Conservation (phyloP, 2,113 vertebrate genomes). For the Varanus salvator region DNA sequence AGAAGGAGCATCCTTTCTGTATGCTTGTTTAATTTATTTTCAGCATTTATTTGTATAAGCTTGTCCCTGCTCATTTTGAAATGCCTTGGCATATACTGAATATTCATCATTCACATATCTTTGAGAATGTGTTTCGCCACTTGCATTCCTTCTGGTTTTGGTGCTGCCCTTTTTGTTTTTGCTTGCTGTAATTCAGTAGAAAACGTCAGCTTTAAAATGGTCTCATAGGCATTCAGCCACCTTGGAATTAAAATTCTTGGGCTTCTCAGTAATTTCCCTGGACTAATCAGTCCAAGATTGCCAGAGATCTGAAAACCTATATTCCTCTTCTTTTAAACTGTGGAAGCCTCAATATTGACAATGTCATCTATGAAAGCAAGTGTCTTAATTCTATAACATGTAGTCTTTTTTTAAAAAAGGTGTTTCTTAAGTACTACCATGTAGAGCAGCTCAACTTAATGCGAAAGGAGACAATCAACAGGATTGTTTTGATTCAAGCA, state of each 20-base stretch:
- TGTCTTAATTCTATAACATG: background rate
- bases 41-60: too few relatives aligned
- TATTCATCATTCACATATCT: too few relatives aligned
- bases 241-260: background rate
- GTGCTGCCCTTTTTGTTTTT: too few relatives aligned
- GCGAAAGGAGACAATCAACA: constrained; percentile 86
- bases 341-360: too few relatives aligned
- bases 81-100: too few relatives aligned
- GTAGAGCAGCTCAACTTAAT: constrained; percentile 94
- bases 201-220: background rate
- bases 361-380: background rate
- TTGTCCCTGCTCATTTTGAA: too few relatives aligned
- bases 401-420: constrained; percentile 75
- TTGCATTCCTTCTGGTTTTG: too few relatives aligned
- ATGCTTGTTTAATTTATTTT: too few relatives aligned
- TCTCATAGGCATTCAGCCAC: background rate
- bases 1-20: too few relatives aligned
- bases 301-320: background rate
- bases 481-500: constrained; percentile 91
- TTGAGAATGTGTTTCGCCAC: too few relatives aligned
- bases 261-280: too few relatives aligned
- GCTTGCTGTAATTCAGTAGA: background rate
- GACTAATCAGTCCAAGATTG: background rate
- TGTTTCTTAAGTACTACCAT: constrained; percentile 97
- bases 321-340: background rate